phyloP scores from a whole-genome alignment of 2,797 vertebrate species.

The Octomys mimax region DNA sequence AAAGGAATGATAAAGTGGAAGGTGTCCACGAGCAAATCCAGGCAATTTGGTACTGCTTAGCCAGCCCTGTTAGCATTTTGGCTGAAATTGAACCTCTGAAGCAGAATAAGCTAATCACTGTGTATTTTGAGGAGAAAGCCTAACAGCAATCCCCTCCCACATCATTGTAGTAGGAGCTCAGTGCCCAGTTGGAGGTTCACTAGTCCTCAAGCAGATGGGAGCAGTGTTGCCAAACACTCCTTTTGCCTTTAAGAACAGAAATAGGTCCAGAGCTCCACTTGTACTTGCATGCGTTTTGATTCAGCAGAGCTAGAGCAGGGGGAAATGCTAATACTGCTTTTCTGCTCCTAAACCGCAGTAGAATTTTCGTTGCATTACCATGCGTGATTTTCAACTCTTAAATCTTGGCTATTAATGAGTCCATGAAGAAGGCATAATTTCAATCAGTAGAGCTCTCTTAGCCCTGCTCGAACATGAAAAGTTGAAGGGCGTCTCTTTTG shows the following conservation, averaged over 20 bases:
- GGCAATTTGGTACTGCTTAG: not conserved
- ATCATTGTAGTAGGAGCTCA: not conserved
- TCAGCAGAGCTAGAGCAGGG: not conserved
- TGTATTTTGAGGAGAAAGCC: not conserved
- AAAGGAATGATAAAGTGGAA: not conserved
- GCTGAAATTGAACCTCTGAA: not conserved
- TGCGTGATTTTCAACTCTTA: not conserved
- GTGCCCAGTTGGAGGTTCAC: not conserved
- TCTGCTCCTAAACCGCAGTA: not conserved
- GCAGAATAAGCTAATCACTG: not conserved
- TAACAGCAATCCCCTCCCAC: not conserved
- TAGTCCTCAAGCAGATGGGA: not conserved
- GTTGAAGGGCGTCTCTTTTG: not conserved
- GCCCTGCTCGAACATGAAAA: not conserved
- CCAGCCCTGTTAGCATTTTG: not conserved
- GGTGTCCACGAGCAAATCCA: slow-evolving; percentile 16
- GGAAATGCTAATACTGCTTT: not conserved
- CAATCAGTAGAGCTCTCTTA: not conserved
- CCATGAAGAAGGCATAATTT: not conserved
- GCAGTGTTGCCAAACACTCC: not conserved
- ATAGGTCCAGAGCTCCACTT: not conserved
- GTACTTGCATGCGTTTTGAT: not conserved
- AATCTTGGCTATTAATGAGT: not conserved
- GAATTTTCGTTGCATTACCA: not conserved
- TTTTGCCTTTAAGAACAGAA: not conserved